Base-by-base conservation (phyloP, 2,888 invertebrate species). In the Eurytoma californica region DNA sequence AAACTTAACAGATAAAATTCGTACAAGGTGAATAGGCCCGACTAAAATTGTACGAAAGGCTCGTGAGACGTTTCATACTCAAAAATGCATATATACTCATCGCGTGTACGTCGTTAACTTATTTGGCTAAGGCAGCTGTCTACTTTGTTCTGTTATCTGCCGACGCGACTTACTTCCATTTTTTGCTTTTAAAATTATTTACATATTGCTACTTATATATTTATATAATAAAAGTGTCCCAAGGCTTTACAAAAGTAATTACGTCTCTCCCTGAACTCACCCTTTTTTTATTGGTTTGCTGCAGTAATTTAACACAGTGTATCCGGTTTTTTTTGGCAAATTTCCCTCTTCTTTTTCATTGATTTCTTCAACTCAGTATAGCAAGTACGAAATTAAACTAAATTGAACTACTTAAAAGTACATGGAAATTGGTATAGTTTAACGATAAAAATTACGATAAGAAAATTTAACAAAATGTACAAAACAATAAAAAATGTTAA, bases 41-140 rank as follows among this genome's bases (percentile, higher is more conserved):
- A 30, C 18, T 78, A 72, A 61, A 78, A 74, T 72, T 77, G 73
- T 73, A 80, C 69, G 73, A 77, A 77, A 72, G 58, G 69, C 72
- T 76, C 57, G 69, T 68, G 72, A 80, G 57, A 53, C 51, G 12
- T 58, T 24, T 66, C 51, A 16, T 39, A 9, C n/a, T 70, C 66
- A 79, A 75, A 67, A 72, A 72, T 75, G 47, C 57, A 18, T 57
- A 49, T 47, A 53, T 30, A 39, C 24, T 20, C 30, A 57, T 49
- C 24, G 57, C 55, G 76, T 63, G 70, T 24, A 61, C n/a, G 28
- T 63, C 3, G 18, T 30, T n/a, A 78, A 79, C 20, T 75, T 72
- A 70, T 68, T 12, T 30, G 72, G 53, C 69, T 77, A 69, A 80
- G 80, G 80, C 80, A 77, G 73, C 51, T 69, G 51, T 72, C 68